Evolutionary conservation across 2,888 invertebrate species (phyloP).

Genomic region (Merodon equestris): DNA sequence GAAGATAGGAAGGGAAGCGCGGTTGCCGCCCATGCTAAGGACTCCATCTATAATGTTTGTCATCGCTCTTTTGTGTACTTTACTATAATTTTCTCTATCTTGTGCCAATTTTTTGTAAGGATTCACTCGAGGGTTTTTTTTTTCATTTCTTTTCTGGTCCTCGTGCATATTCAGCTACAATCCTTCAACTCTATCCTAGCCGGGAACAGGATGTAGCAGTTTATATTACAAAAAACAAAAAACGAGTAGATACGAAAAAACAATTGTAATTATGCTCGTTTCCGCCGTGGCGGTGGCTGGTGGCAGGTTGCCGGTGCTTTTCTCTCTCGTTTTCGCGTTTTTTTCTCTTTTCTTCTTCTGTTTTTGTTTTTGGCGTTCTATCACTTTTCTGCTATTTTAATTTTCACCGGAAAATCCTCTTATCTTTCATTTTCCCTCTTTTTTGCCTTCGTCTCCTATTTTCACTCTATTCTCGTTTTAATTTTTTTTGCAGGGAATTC

Average conservation of each 20-base stretch:
- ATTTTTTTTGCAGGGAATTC: no score
- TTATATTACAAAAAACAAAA: no score
- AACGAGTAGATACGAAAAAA: constrained; percentile 10
- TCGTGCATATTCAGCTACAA: constrained; percentile 10
- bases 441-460: no score
- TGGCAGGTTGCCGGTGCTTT: neutral
- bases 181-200: constrained; percentile 29
- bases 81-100: constrained; percentile 61
- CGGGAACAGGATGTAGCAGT: constrained; percentile 44
- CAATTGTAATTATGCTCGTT: constrained; percentile 62
- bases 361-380: constrained; percentile 46
- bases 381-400: constrained; percentile 67
- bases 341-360: constrained; percentile 45
- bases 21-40: no score
- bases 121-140: constrained; percentile 6
- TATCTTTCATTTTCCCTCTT: constrained; percentile 51
- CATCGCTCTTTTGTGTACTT: constrained; percentile 59
- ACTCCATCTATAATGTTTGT: constrained; percentile 60
- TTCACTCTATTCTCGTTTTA: no score
- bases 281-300: constrained; percentile 40
- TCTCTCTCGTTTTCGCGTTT: constrained; percentile 46
- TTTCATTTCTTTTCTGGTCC: neutral
- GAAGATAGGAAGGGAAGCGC: neutral
- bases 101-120: constrained; percentile 57
- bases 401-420: constrained; percentile 65